Evolutionary conservation across 2,888 invertebrate genomes (phyloP), one percentile per base, ranked within the genome.

Genomic region (Dolomedes plantarius): DNA sequence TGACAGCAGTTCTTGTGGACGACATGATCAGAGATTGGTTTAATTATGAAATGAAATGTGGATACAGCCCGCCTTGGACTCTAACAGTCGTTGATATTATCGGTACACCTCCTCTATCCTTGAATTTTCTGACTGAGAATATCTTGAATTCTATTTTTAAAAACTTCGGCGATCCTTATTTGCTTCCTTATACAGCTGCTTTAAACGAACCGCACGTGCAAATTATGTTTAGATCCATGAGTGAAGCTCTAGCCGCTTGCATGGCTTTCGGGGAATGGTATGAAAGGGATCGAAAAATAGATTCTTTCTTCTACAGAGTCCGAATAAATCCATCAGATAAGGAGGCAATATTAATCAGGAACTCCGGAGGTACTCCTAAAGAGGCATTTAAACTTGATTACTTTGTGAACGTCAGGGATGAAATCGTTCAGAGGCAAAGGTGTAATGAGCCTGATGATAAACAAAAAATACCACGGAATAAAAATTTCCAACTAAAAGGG

Each of bases 301-400:
- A 32, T 19, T n/a, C 0, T 11, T 72, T 64, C 13, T 19, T 9
- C 13, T 80, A 73, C 56, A 65, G 73, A 13, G 11, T 80, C 7
- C 29, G 32, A 27, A 67, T 80, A n/a, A 36, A 65, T 23, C 65
- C 73, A 0, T 41, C 41, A 0, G 9, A 67, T 11, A 80, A 73
- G 36, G 80, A 80, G 19, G 27, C 1, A 1, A 1, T 0, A 0
- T 28, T 80, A 9, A 32, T 80, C 6, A 27, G 11, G n/a, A 16
- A 50, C 11, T 6, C 13, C 5, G 11, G n/a, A 7, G 16, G 9
- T 13, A 7, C 13, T 0, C 32, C 32, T 16, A 16, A 9, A 19
- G 78, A 78, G 39, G 73, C 73, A 7, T 36, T 80, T 1, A 73
- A 80, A 28, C 5, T 80, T 28, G 73, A 73, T 6, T 80, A 80